phyloP scores from a whole-genome alignment of 1,140 invertebrate genomes.

The Halesus radiatus region DNA sequence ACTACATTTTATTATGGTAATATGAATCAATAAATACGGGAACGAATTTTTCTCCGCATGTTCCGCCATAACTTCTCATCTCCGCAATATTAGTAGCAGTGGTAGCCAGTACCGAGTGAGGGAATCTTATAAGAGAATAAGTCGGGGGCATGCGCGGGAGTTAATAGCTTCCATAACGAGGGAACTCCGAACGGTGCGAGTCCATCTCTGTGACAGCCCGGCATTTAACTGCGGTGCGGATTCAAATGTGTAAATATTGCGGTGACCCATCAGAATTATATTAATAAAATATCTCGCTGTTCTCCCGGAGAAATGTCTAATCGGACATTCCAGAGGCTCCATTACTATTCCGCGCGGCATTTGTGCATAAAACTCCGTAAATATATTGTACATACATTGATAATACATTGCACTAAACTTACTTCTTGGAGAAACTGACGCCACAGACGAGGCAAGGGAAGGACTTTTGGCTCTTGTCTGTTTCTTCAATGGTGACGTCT shows the following conservation, averaged over 20 bases:
- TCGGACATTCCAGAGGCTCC: not conserved
- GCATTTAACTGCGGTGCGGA: constrained; percentile 47
- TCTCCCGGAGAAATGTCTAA: not conserved
- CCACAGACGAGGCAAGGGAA: constrained; percentile 75
- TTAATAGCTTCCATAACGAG: constrained; percentile 34
- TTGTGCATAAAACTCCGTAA: not conserved
- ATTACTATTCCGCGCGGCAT: not conserved
- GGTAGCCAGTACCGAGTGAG: not conserved
- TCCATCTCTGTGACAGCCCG: constrained; percentile 42
- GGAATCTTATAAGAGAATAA: constrained; percentile 45
- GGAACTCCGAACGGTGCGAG: constrained; percentile 5
- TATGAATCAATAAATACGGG: not conserved
- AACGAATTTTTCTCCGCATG: not conserved
- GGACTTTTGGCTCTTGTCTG: constrained; percentile 50
- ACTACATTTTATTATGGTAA: not conserved
- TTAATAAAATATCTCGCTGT: constrained; percentile 37
- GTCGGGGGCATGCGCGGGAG: constrained; percentile 34
- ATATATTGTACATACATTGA: not conserved
- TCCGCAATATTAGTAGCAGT: not conserved
- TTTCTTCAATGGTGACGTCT: constrained; percentile 14
- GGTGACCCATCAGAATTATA: constrained; percentile 25
- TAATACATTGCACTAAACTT: constrained; percentile 64
- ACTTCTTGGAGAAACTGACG: constrained; percentile 75
- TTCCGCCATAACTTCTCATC: not conserved
- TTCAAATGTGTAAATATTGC: constrained; percentile 45